Base-by-base conservation (phyloP, 2,797 vertebrate genomes). In the Acanthurus tractus region DNA sequence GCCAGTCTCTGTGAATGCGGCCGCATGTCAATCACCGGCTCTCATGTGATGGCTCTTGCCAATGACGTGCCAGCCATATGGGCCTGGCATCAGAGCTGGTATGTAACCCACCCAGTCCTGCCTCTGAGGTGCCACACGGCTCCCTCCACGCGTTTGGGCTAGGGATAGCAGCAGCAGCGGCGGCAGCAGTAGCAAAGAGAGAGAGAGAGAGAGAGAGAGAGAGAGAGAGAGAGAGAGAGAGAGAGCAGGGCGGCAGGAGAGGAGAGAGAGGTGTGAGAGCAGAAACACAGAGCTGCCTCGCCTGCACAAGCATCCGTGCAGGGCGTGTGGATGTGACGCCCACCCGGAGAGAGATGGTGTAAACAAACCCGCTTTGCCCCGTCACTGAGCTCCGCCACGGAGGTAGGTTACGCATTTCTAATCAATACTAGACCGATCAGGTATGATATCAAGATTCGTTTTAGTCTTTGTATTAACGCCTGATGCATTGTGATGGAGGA, bases 41-140 rank as follows among this genome's bases (percentile, higher is more conserved):
- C 97, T 98, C 97, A 97, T 99, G 97, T 98, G 97, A 99, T 97
- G 97, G 97, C 96, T 98, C 97, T 96, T 96, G 97, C 97, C 97
- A 97, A 97, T 99, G 98, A 98, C 97, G 97, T 98, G 97, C 97
- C 97, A 97, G 96, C 96, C 97, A 98, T 98, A 99, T 98, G 98
- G 92, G 97, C 96, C 96, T 97, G 97, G 97, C 98, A 99, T 96
- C 97, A 95, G 96, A 97, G 96, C 97, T 96, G 97, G 97, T 98
- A 96, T 95, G 94, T 95, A 98, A 97, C 97, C 96, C 97, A 96
- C 96, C 96, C 93, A 90, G 86, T 89, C 91, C 88, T 91, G 88
- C 89, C 96, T 96, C 96, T 95, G 95, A 96, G 96, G 96, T 97
- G 96, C 97, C 97, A 98, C 97, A 97, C 96, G 96, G 92, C 95